A percentile compares a stretch with the other conserved stretches of the same genome.
Evolutionary conservation across 2,113 vertebrate genomes (phyloP).

Genomic region (Daphoenositta chrysoptera): DNA sequence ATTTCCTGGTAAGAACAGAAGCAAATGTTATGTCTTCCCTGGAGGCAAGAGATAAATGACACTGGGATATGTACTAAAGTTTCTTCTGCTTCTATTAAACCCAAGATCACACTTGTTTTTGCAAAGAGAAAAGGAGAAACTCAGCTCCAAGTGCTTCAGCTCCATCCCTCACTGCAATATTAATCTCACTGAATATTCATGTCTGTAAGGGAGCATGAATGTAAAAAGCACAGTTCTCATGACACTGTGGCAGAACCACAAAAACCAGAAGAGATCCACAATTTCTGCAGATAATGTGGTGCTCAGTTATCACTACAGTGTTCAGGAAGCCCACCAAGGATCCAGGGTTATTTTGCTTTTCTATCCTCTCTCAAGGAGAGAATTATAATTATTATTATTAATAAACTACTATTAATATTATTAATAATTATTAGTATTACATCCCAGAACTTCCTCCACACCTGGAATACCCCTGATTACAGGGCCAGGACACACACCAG

Average conservation of each 20-base stretch:
- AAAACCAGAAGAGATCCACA: neutral
- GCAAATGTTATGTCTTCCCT: slow-evolving; percentile 23
- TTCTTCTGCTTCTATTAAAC: neutral
- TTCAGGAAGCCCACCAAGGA: neutral
- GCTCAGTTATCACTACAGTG: neutral
- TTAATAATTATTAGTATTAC: neutral
- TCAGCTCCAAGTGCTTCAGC: neutral
- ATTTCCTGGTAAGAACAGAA: neutral
- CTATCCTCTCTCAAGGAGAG: neutral
- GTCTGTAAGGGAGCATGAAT: neutral
- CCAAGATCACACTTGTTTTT: neutral
- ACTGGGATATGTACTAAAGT: neutral
- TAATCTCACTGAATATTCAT: neutral
- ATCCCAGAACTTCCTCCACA: neutral
- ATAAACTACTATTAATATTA: neutral
- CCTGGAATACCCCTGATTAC: neutral
- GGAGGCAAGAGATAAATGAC: slow-evolving; percentile 30
- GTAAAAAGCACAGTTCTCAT: neutral
- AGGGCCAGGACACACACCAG: neutral
- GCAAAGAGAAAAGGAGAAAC: neutral
- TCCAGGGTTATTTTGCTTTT: neutral
- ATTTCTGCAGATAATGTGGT: neutral
- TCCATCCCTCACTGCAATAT: neutral
- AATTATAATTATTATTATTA: neutral
- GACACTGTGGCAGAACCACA: neutral